Base-by-base conservation (phyloP, 2,113 vertebrate genomes). In the Bubo scandiacus region DNA sequence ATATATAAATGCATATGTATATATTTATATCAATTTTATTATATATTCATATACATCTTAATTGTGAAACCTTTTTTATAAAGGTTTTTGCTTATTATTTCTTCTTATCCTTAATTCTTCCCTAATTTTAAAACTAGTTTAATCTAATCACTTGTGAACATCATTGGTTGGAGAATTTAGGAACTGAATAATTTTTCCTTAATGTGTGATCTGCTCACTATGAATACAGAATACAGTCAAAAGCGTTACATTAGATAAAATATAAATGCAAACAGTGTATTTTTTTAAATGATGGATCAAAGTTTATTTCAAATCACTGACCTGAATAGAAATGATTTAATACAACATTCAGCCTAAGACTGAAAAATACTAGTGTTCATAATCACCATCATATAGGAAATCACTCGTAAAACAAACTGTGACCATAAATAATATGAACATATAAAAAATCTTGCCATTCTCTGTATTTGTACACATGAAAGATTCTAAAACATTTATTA, bases 121-220 rank as follows among this genome's bases (percentile, higher is more conserved):
- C 32, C 23, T 83, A 77, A 94, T 77, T 91, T 88, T 80, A 80
- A 65, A 94, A 73, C 30, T 42, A n/a, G 65, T 83, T 91, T 87
- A 88, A 92, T 86, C 32, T 89, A 93, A 93, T 88, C 58, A 75
- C 26, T 82, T 95, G 34, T 66, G 79, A 95, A 82, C 55, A 42
- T 51, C 22, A 58, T 36, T n/a, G 45, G 38, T 20, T 77, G 51
- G 49, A 94, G 74, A 86, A 95, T 81, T 80, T 55, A 40, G 88
- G 51, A 86, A 82, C 30, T 45, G 61, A 68, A 68, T 86, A 87
- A 22, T 88, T 92, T 88, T 92, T 80, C 40, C 34, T 92, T 91
- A 70, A 93, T 73, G 79, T 90, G 52, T 29, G 8, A 85, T 79
- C 58, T 61, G 54, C 40, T 65, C 47, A 86, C 29, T 80, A 45